A percentile compares a stretch with the other conserved stretches of the same genome.
phyloP scores from a whole-genome alignment of 1,140 invertebrate genomes.

The Apis dorsata region DNA sequence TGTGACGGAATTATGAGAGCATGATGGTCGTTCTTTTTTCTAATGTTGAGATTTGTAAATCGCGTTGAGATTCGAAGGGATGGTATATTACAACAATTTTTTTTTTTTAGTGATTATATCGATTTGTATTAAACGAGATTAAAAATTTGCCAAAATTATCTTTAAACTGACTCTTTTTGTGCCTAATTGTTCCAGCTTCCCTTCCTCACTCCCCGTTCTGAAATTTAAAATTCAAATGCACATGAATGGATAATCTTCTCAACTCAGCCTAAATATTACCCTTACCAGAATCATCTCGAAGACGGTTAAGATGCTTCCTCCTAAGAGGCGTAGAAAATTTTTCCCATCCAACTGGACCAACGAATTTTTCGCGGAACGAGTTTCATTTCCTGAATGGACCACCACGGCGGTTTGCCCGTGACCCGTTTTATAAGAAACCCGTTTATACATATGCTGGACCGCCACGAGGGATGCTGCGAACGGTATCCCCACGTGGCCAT shows the following conservation, averaged over 20 bases:
- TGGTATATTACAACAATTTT: too few relatives aligned
- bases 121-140: too few relatives aligned
- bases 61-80: too few relatives aligned
- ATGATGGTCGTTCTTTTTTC: too few relatives aligned
- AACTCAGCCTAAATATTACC: not conserved
- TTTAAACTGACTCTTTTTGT: too few relatives aligned
- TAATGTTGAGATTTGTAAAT: not conserved
- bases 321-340: not conserved
- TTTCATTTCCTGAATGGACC: constrained; percentile 45
- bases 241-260: not conserved
- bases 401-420: constrained; percentile 49
- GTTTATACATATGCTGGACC: constrained; percentile 55
- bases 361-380: constrained; percentile 44
- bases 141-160: too few relatives aligned
- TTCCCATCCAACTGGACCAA: constrained; percentile 24
- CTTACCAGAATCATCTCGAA: not conserved
- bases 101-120: too few relatives aligned
- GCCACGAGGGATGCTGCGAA: constrained; percentile 51
- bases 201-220: too few relatives aligned
- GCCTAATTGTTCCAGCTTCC: not conserved
- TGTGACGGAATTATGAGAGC: not conserved
- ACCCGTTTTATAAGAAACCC: constrained; percentile 44
- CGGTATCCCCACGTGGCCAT: constrained; percentile 16
- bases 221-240: constrained; percentile 6
- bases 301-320: constrained; percentile 30